Conservation (phyloP, 2,888 invertebrate species). For the Drosophila limbata region DNA sequence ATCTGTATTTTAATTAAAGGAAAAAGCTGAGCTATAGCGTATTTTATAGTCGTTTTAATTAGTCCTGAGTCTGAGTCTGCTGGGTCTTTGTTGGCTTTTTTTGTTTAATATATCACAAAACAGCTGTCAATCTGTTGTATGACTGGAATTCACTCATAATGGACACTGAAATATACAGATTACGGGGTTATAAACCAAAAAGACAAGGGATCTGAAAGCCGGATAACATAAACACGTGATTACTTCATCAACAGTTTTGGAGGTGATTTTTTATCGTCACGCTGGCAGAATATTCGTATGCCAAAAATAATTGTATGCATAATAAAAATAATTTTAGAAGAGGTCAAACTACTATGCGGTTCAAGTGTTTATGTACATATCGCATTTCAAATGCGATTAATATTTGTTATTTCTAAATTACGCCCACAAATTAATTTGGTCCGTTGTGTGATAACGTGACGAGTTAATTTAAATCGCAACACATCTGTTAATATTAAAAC, state of each 20-base stretch:
- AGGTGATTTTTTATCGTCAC: slow-evolving; percentile 4
- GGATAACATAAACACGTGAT: slow-evolving; percentile 46
- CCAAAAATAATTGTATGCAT: slow-evolving; percentile 31
- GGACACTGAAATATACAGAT: slow-evolving; percentile 12
- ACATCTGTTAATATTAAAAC: slow-evolving; percentile 22
- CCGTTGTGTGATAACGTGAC: slow-evolving; percentile 25
- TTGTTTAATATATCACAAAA: slow-evolving; percentile 5
- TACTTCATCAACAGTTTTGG: slow-evolving; percentile 44
- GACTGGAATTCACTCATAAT: slow-evolving; percentile 7
- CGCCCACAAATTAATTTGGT: slow-evolving; percentile 10
- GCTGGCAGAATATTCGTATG: slow-evolving; percentile 26
- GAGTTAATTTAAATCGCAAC: slow-evolving; percentile 27
- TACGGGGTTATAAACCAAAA: slow-evolving; percentile 18
- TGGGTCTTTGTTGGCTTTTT: not conserved
- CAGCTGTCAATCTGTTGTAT: slow-evolving; percentile 16
- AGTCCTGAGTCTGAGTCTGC: not conserved
- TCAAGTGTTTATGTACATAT: not conserved
- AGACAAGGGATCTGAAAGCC: slow-evolving; percentile 20
- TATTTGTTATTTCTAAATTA: slow-evolving; percentile 3
- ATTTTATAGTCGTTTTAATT: slow-evolving; percentile 1
- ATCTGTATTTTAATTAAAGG: slow-evolving; percentile 11
- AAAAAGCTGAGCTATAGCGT: not conserved
- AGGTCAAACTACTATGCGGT: slow-evolving; percentile 19
- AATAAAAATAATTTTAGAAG: not conserved
- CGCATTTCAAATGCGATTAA: not conserved